Evolutionary conservation across 2,797 vertebrate species (phyloP), one percentile per base, ranked within the genome.

Genomic region (Chromobotia macracanthus): DNA sequence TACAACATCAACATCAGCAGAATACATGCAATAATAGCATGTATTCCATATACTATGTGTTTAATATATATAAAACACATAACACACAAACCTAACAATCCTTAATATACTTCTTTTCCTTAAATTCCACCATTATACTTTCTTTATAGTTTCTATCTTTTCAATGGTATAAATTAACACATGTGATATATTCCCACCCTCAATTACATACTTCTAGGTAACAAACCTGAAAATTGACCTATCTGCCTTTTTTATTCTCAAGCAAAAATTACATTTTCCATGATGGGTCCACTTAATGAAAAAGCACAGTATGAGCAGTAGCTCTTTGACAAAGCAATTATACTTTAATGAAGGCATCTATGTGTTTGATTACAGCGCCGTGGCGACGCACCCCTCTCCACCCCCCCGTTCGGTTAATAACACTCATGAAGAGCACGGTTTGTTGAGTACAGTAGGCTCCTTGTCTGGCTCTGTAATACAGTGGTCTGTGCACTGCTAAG

Each of bases 241-340:
- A 28, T 5, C 16, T 56, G 23, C 21, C 7, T 19, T 55, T 55
- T 55, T 28, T 28, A 28, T 0, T 55, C 53, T 25, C 23, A 23
- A 58, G 55, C 55, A 25, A 19, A 56, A 56, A 56, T 56, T 8
- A 61, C 6, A 16, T 31, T 5, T 50, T 23, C 48, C 5, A 19
- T 66, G 31, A 41, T 18, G 31, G 31, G 12, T 6, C n/a, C 7
- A 35, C 48, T 35, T 48, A 68, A 69, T 68, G 23, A 69, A 60
- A 66, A 70, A 80, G 10, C 76, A 63, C 38, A 53, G 61, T 66
- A 58, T 51, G 19, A 64, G 53, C 50, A 60, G 21, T 64, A 83
- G 51, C 70, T 28, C 31, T 28, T 35, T 82, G 78, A 74, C 73
- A 72, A 68, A 81, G 73, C 80, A 73, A 83, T 83, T 79, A 82